A percentile compares a stretch with the other conserved stretches of the same genome.
phyloP scores from a whole-genome alignment of 2,888 invertebrate genomes.

The Hesperia comma region DNA sequence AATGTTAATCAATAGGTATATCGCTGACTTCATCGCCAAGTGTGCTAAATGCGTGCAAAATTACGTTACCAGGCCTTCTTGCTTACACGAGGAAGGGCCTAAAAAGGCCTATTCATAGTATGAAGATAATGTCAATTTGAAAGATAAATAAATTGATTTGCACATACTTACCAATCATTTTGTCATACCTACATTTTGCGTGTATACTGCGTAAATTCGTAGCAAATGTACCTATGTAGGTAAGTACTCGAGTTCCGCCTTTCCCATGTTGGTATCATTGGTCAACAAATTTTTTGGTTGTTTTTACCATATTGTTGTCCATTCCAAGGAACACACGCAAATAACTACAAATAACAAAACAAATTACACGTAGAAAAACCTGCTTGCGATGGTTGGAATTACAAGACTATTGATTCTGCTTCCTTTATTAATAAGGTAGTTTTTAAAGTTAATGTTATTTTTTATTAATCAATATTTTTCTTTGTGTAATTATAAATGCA shows the following conservation, averaged over 20 bases:
- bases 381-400: not conserved
- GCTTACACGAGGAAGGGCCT: too few species aligned
- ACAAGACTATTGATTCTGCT: not conserved
- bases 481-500: too few species aligned
- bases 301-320: not conserved
- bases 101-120: too few species aligned
- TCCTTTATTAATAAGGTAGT: not conserved
- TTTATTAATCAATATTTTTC: too few species aligned
- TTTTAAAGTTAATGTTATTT: not conserved
- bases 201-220: not conserved
- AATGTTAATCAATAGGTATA: too few species aligned
- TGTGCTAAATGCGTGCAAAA: too few species aligned
- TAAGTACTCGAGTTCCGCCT: constrained; percentile 6
- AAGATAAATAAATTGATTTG: too few species aligned
- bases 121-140: too few species aligned
- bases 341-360: not conserved
- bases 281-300: not conserved
- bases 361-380: constrained; percentile 3
- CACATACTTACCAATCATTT: too few species aligned
- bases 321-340: not conserved
- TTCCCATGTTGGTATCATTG: constrained; percentile 1
- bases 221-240: not conserved
- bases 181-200: too few species aligned
- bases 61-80: too few species aligned
- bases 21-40: too few species aligned